These are phyloP conservation scores for Cherax destructor DNA, from an alignment of 1,140 invertebrate genomes.

Conservation along the genomic window DNA sequence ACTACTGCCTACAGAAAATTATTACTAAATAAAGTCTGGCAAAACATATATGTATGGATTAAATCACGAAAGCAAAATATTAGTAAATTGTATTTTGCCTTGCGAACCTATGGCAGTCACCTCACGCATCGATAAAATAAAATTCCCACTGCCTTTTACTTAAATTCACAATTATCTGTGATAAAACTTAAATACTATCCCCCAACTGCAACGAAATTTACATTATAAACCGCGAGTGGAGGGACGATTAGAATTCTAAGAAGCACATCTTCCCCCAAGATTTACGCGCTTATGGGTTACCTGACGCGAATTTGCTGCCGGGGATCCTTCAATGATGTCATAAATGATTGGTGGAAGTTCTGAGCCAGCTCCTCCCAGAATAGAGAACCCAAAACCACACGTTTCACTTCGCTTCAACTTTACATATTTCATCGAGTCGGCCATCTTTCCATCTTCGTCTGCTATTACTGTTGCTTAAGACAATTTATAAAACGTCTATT, in stretches of 20 bases:
- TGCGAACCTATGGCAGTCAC: not conserved
- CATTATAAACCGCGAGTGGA: not conserved
- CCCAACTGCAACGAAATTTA: not conserved
- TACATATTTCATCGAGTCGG: conserved; percentile 69
- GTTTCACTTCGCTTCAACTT: conserved; percentile 73
- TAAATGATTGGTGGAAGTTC: conserved; percentile 91
- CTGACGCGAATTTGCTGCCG: conserved; percentile 90
- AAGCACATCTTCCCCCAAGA: not conserved
- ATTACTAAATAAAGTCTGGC: no score
- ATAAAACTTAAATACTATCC: not conserved
- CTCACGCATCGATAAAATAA: not conserved
- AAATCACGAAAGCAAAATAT: no score
- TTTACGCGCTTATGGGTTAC: conserved; percentile 78
- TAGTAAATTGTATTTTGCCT: no score
- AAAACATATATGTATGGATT: no score
- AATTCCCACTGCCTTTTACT: not conserved
- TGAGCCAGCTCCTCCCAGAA: conserved; percentile 87
- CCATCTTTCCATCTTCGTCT: conserved; percentile 62
- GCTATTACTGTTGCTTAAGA: not conserved
- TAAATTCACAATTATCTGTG: not conserved
- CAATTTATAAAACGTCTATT: not conserved
- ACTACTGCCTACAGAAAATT: no score
- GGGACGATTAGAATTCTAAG: not conserved
- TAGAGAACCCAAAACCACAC: conserved; percentile 88
- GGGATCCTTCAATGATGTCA: conserved; percentile 93